A percentile compares a stretch with the other conserved stretches of the same genome.
These are phyloP conservation scores for Eristalis pertinax DNA, from an alignment of 2,888 invertebrate species.

Conservation along the genomic window DNA sequence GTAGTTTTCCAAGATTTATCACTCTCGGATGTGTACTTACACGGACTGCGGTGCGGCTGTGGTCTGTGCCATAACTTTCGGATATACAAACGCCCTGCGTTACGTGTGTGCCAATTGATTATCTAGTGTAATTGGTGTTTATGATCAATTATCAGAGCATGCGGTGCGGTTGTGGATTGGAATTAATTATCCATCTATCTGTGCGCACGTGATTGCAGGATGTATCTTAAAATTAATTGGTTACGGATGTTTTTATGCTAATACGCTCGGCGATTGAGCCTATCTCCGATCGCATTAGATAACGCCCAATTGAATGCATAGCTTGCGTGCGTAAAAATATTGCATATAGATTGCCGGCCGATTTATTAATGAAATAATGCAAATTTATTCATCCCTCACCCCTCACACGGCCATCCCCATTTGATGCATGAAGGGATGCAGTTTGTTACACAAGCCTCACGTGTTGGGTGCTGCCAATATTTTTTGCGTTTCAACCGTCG, in stretches of 20 bases:
- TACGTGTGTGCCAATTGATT: neutral
- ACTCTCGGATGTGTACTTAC: constrained; percentile 6
- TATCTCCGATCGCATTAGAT: constrained; percentile 42
- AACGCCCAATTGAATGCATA: constrained; percentile 34
- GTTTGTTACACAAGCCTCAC: constrained; percentile 7
- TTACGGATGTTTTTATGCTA: constrained; percentile 22
- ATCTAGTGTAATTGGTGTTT: constrained; percentile 36
- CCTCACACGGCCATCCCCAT: neutral
- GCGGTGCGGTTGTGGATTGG: constrained; percentile 30
- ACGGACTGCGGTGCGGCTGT: neutral
- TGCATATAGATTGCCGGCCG: constrained; percentile 15
- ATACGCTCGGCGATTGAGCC: neutral
- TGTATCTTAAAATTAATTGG: constrained; percentile 48
- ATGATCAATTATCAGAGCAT: constrained; percentile 45
- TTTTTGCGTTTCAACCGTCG: neutral
- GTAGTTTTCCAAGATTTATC: constrained; percentile 35
- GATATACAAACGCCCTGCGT: neutral
- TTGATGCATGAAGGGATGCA: constrained; percentile 4
- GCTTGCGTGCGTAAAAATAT: constrained; percentile 7
- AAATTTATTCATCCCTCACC: constrained; percentile 24
- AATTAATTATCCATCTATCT: constrained; percentile 46
- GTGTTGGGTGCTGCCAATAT: neutral
- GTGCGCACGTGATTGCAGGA: constrained; percentile 21
- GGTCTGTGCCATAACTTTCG: neutral
- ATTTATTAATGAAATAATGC: constrained; percentile 51